phyloP scores from a whole-genome alignment of 1,140 invertebrate species.

The Drosophila albomicans region DNA sequence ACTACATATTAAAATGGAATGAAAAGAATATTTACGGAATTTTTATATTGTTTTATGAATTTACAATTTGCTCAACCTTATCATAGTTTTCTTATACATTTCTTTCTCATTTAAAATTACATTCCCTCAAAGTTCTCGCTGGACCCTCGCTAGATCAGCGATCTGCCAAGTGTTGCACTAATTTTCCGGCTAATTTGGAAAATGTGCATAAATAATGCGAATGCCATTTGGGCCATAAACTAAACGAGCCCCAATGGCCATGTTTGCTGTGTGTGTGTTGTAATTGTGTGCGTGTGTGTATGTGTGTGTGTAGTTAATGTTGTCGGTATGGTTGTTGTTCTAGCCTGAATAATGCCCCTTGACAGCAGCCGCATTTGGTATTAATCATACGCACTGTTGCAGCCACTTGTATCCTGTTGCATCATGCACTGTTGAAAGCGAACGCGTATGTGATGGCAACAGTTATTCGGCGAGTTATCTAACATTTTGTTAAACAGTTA shows the following conservation, averaged over 20 bases:
- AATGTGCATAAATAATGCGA: slow-evolving; percentile 53
- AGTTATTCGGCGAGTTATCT: slow-evolving; percentile 12
- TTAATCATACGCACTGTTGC: slow-evolving; percentile 74
- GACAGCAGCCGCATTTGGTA: slow-evolving; percentile 51
- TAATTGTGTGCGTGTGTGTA: too few relatives aligned
- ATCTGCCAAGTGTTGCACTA: slow-evolving; percentile 49
- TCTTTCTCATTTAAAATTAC: too few relatives aligned
- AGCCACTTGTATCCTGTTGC: slow-evolving; percentile 33
- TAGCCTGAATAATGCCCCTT: slow-evolving; percentile 48
- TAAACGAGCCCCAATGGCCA: slow-evolving; percentile 13
- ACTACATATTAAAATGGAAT: too few relatives aligned
- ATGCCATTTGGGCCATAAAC: slow-evolving; percentile 24
- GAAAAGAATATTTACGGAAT: too few relatives aligned
- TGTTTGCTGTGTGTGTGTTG: too few relatives aligned
- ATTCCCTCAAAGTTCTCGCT: not conserved
- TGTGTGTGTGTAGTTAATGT: too few relatives aligned
- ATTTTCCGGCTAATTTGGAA: slow-evolving; percentile 65
- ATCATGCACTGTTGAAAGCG: slow-evolving; percentile 9
- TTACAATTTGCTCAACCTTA: too few relatives aligned
- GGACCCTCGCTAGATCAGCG: slow-evolving; percentile 38
- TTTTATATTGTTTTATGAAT: too few relatives aligned
- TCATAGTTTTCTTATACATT: too few relatives aligned
- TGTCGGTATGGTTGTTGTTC: not conserved
- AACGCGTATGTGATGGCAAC: not conserved
- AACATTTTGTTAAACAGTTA: slow-evolving; percentile 30